Conservation (phyloP, 2,113 vertebrate species). For the Hucho hucho region DNA sequence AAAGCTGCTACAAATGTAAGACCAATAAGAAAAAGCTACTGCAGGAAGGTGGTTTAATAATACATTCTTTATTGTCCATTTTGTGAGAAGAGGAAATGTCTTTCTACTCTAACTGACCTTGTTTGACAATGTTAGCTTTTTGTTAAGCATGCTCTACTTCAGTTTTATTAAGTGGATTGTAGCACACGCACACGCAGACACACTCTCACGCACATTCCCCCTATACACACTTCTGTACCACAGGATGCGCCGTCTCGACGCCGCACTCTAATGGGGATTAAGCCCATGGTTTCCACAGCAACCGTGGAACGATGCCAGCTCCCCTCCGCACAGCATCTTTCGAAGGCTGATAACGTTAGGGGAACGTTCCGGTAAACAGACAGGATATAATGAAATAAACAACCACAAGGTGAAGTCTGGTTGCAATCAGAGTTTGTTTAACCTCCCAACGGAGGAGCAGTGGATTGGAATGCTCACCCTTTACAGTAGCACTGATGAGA, state of each 20-base stretch:
- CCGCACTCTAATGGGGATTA: slow-evolving; percentile 9
- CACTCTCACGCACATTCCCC: neutral
- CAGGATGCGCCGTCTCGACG: neutral
- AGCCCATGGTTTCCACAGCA: slow-evolving; percentile 10
- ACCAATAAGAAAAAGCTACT: too few species aligned
- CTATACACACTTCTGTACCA: neutral
- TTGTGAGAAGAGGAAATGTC: too few species aligned
- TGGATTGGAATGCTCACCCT: neutral
- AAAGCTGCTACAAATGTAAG: too few species aligned
- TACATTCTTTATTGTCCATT: too few species aligned
- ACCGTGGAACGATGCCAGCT: slow-evolving; percentile 2
- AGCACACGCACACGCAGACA: neutral
- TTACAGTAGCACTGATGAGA: neutral
- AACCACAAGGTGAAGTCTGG: neutral
- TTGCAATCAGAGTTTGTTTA: neutral
- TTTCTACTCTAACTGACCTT: slow-evolving; percentile 52
- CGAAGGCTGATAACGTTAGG: neutral
- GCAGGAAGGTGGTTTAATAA: too few species aligned
- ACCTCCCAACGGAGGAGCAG: neutral
- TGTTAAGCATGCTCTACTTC: neutral
- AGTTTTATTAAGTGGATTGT: slow-evolving; percentile 11
- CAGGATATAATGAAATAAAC: neutral
- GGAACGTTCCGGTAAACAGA: neutral
- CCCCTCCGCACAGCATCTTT: neutral
- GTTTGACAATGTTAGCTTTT: slow-evolving; percentile 22